Evolutionary conservation across 2,113 vertebrate genomes (phyloP).

Genomic region (Cyphomyrus plagiostoma): DNA sequence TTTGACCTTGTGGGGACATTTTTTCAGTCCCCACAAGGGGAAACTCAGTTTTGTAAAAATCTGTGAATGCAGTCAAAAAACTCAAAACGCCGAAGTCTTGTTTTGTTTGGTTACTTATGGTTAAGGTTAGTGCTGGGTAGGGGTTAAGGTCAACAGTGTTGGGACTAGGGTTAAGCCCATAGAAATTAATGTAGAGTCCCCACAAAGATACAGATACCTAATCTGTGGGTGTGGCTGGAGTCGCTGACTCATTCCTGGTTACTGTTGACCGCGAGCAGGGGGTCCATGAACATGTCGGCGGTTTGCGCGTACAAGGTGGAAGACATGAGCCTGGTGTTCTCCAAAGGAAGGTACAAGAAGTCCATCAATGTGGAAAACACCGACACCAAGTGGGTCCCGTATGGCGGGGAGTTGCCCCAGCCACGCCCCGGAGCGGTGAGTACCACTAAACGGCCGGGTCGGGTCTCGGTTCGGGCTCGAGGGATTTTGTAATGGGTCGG

Average conservation of each 20-base stretch:
- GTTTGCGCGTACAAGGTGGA: slow-evolving; percentile 53
- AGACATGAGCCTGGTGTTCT: slow-evolving; percentile 56
- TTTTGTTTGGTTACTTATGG: too few species aligned
- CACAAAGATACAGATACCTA: not conserved
- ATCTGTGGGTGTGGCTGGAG: not conserved
- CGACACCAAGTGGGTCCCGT: slow-evolving; percentile 60
- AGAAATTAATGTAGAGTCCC: not conserved
- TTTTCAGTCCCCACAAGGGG: not conserved
- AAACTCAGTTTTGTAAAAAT: not conserved
- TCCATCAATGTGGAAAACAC: slow-evolving; percentile 47
- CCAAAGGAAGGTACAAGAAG: slow-evolving; percentile 62
- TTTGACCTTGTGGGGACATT: not conserved
- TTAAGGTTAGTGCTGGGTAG: too few species aligned
- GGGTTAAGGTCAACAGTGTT: not conserved
- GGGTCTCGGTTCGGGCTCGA: not conserved
- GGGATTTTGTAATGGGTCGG: not conserved
- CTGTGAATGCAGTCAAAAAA: too few species aligned
- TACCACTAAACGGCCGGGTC: slow-evolving; percentile 9
- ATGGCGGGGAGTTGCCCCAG: slow-evolving; percentile 56
- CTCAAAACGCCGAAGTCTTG: too few species aligned
- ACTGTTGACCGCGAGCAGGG: slow-evolving; percentile 39
- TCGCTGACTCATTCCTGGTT: not conserved
- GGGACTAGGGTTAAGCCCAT: not conserved
- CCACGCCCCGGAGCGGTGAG: slow-evolving; percentile 72
- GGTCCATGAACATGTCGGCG: slow-evolving; percentile 55